phyloP scores from a whole-genome alignment of 2,113 vertebrate species.

The Tragelaphus buxtoni region DNA sequence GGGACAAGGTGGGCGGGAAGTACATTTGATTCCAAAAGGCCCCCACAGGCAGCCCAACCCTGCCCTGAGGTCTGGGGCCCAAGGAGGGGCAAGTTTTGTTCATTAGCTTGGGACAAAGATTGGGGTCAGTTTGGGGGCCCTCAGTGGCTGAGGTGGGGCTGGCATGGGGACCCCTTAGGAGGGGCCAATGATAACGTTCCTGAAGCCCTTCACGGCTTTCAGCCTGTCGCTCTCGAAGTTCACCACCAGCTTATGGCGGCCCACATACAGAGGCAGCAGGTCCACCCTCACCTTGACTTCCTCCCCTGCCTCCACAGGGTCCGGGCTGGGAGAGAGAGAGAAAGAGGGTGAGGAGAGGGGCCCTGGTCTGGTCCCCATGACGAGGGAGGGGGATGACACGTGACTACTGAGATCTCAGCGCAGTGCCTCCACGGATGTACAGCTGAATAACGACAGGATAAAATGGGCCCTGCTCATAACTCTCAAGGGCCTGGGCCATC shows the following conservation, averaged over 20 bases:
- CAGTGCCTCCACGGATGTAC: rapidly evolving
- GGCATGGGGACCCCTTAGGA: not conserved
- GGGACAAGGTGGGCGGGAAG: not conserved
- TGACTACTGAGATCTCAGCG: not conserved
- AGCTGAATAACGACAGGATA: not conserved
- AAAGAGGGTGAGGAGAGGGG: not conserved
- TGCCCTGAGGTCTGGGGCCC: not conserved
- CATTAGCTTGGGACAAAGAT: not conserved
- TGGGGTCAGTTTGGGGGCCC: not conserved
- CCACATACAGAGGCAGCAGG: constrained; percentile 82
- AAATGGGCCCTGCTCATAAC: not conserved
- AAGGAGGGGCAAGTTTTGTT: not conserved
- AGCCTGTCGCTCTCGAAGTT: constrained; percentile 91
- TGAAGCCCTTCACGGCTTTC: constrained; percentile 90
- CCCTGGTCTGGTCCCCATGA: rapidly evolving
- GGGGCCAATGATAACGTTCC: constrained; percentile 86
- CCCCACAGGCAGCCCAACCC: not conserved
- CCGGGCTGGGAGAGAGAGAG: not conserved
- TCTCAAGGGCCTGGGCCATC: not conserved
- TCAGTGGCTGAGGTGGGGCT: not conserved
- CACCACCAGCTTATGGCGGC: constrained; percentile 90
- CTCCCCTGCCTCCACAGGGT: constrained; percentile 79
- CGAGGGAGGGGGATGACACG: rapidly evolving
- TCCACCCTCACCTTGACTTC: constrained; percentile 85
- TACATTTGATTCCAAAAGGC: not conserved